A percentile compares a stretch with the other conserved stretches of the same genome.
These are phyloP conservation scores for Oscheius sp. DNA, from an alignment of 2,888 invertebrate genomes.

Conservation along the genomic window DNA sequence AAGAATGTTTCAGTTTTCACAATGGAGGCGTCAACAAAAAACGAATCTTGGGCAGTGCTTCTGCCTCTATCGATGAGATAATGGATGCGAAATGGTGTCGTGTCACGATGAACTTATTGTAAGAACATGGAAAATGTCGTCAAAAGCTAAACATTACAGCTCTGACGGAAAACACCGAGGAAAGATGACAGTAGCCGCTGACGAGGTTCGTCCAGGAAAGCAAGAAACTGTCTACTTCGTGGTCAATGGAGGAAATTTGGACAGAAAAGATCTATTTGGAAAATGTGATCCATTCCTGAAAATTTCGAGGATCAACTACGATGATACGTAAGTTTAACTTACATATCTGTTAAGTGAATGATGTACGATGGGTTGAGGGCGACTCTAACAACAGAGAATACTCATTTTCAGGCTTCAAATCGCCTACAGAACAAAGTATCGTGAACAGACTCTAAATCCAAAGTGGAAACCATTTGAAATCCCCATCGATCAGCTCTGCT, in stretches of 20 bases:
- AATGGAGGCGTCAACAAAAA: slow-evolving; percentile 42
- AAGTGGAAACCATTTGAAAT: slow-evolving; percentile 77
- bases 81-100: slow-evolving; percentile 63
- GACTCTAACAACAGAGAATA: neutral
- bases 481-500: slow-evolving; percentile 77
- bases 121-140: neutral
- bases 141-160: slow-evolving; percentile 41
- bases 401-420: slow-evolving; percentile 74
- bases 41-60: slow-evolving; percentile 40
- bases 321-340: slow-evolving; percentile 73
- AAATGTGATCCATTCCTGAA: slow-evolving; percentile 77
- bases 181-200: slow-evolving; percentile 53
- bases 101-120: slow-evolving; percentile 55
- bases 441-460: slow-evolving; percentile 78
- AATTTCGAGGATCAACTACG: slow-evolving; percentile 75
- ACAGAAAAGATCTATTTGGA: slow-evolving; percentile 77
- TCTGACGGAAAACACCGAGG: slow-evolving; percentile 64
- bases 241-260: slow-evolving; percentile 71
- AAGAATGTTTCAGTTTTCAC: slow-evolving; percentile 42
- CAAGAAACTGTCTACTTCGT: slow-evolving; percentile 67
- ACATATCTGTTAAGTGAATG: too few relatives aligned
- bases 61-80: slow-evolving; percentile 59
- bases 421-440: slow-evolving; percentile 78
- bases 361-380: too few relatives aligned
- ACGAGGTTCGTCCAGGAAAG: slow-evolving; percentile 61